Conservation (phyloP, 1,140 invertebrate genomes). For the Cheumatopsyche charites region DNA sequence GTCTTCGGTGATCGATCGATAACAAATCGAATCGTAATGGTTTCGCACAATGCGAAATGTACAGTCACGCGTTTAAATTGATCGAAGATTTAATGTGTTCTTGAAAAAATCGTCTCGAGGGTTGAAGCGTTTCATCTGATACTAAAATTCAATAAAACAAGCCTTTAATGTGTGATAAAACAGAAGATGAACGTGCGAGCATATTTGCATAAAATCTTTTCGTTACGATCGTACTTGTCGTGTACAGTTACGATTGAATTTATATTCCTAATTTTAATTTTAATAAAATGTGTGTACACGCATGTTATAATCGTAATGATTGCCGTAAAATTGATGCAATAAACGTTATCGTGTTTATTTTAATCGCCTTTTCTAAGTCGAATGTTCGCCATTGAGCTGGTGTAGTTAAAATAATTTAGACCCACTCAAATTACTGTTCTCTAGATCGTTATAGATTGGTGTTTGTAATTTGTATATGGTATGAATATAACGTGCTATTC, state of each 20-base stretch:
- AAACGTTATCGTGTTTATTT: no score
- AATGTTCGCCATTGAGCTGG: no score
- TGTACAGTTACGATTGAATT: no score
- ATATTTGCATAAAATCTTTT: neutral
- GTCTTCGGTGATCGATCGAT: constrained; percentile 26
- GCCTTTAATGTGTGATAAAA: neutral
- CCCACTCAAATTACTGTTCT: no score
- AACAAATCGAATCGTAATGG: constrained; percentile 14
- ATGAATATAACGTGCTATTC: no score
- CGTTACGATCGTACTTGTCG: constrained; percentile 1
- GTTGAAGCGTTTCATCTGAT: neutral
- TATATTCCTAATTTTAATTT: no score
- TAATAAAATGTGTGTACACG: neutral
- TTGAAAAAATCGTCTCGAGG: no score
- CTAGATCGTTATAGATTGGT: no score
- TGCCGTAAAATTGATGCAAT: neutral
- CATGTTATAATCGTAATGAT: neutral
- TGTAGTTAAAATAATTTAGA: no score
- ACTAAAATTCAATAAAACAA: neutral
- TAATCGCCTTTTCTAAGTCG: no score
- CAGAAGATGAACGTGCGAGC: neutral
- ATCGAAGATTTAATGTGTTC: no score
- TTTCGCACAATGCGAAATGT: constrained; percentile 15
- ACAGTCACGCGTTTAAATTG: constrained; percentile 26
- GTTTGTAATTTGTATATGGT: neutral